Evolutionary conservation across 2,113 vertebrate genomes (phyloP).

Genomic region (Spermophilus dauricus): DNA sequence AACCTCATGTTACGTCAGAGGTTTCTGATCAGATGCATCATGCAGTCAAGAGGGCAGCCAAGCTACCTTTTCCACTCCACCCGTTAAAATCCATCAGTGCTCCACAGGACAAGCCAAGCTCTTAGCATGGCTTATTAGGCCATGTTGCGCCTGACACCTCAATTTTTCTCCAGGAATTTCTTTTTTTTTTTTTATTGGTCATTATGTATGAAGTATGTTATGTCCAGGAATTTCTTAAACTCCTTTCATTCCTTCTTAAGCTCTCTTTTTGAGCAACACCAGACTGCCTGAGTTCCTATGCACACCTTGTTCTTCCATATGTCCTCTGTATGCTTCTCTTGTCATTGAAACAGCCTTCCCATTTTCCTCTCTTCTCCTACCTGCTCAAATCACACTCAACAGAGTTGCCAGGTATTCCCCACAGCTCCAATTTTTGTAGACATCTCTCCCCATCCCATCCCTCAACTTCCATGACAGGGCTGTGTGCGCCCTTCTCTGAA

Average conservation of each 20-base stretch:
- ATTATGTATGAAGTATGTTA: no score
- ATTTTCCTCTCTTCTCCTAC: not conserved
- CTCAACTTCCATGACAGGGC: accelerated
- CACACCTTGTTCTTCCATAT: accelerated
- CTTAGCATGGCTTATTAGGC: no score
- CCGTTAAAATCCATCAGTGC: no score
- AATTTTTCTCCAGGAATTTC: no score
- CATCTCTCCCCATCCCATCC: not conserved
- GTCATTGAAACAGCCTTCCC: not conserved
- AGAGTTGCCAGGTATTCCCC: not conserved
- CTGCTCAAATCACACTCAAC: not conserved
- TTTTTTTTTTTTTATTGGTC: no score
- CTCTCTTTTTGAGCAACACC: not conserved
- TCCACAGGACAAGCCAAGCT: no score
- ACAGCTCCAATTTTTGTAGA: not conserved
- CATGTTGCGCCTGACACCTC: no score
- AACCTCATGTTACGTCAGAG: no score
- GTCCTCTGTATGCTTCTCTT: not conserved
- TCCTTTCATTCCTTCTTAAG: not conserved
- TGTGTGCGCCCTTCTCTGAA: not conserved
- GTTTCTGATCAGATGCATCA: no score
- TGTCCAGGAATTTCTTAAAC: not conserved
- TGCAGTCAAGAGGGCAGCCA: no score
- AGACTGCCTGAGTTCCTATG: not conserved
- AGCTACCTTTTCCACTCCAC: no score